These are phyloP conservation scores for Helobdella robusta DNA, from an alignment of 2,888 invertebrate species.

Conservation along the genomic window DNA sequence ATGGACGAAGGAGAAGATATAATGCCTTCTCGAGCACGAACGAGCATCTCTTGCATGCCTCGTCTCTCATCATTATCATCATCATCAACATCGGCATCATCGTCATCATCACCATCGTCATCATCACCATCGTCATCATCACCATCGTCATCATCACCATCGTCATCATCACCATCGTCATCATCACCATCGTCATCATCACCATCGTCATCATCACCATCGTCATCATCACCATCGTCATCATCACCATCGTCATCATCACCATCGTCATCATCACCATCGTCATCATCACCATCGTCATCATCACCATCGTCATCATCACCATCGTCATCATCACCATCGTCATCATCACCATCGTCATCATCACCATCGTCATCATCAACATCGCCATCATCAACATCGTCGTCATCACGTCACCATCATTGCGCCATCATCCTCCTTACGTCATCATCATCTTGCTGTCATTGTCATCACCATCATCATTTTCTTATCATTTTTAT, in stretches of 20 bases:
- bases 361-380: background rate
- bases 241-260: background rate
- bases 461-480: no score
- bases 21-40: background rate
- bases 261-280: background rate
- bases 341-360: slow-evolving; percentile 1
- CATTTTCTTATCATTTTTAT: no score
- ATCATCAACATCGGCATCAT: slow-evolving; percentile 3
- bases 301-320: background rate
- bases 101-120: background rate
- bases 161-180: slow-evolving; percentile 5
- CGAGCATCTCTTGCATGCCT: background rate
- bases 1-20: background rate
- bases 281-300: background rate
- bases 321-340: slow-evolving; percentile 7
- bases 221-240: background rate
- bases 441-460: slow-evolving; percentile 13
- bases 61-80: no score
- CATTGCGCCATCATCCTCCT: slow-evolving; percentile 13
- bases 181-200: slow-evolving; percentile 12
- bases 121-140: slow-evolving; percentile 7
- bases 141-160: background rate
- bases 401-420: background rate
- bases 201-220: slow-evolving; percentile 12
- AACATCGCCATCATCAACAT: slow-evolving; percentile 4